A percentile compares a stretch with the other conserved stretches of the same genome.
These are phyloP conservation scores for Apodemus sylvaticus DNA, from an alignment of 2,113 vertebrate species.

Conservation along the genomic window DNA sequence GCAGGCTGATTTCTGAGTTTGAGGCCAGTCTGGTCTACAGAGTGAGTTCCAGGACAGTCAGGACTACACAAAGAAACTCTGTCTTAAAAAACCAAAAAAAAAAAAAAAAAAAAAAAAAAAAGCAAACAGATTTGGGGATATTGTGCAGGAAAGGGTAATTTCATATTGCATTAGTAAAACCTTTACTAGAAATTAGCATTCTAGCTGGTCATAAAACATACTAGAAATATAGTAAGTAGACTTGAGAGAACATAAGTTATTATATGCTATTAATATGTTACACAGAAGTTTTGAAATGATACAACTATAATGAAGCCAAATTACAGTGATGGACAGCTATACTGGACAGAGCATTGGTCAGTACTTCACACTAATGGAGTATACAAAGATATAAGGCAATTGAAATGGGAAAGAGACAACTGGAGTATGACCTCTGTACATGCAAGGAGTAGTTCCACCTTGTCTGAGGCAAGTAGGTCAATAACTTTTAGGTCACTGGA, in stretches of 20 bases:
- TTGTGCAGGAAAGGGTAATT: neutral
- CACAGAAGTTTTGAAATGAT: neutral
- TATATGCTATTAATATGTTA: neutral
- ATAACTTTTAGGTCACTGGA: neutral
- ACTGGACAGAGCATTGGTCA: neutral
- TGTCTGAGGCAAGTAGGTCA: neutral
- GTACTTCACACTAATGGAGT: neutral
- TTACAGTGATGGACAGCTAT: neutral
- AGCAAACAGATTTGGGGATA: neutral
- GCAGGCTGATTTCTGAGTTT: too few species aligned
- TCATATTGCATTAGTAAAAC: neutral
- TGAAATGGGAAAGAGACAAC: neutral
- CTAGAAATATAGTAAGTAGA: neutral
- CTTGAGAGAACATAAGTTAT: neutral
- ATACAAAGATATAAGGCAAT: neutral
- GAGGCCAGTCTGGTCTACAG: too few species aligned
- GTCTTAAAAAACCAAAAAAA: too few species aligned
- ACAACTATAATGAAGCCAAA: neutral
- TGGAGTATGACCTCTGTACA: neutral
- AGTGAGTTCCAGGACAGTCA: too few species aligned
- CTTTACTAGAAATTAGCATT: slow-evolving; percentile 17
- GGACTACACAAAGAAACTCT: too few species aligned
- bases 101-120: too few species aligned
- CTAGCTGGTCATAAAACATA: slow-evolving; percentile 22
- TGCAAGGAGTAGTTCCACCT: neutral